These are phyloP conservation scores for Chrysodeixis includens DNA, from an alignment of 2,888 invertebrate genomes.

Conservation along the genomic window DNA sequence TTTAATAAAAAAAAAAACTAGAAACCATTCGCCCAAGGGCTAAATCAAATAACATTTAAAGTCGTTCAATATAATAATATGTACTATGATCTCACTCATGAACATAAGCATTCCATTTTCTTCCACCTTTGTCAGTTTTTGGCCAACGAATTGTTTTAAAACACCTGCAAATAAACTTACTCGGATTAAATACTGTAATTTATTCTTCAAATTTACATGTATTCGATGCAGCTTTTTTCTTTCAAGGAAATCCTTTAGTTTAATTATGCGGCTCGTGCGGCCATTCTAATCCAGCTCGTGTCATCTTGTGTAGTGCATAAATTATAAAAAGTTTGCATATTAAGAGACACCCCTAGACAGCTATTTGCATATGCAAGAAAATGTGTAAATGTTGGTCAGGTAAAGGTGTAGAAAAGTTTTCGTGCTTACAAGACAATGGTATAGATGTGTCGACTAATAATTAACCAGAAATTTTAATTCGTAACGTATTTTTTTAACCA, in stretches of 20 bases:
- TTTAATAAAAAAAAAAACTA: too few species aligned
- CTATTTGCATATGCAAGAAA: conserved; percentile 59
- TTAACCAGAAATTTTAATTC: too few species aligned
- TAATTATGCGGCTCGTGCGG: conserved; percentile 23
- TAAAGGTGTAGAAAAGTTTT: neutral
- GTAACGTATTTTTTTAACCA: too few species aligned
- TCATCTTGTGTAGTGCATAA: conserved; percentile 54
- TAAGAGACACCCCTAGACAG: conserved; percentile 26
- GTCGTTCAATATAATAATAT: too few species aligned
- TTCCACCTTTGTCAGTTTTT: too few species aligned
- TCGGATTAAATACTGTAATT: neutral
- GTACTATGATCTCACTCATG: too few species aligned
- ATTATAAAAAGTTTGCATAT: conserved; percentile 60
- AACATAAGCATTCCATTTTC: too few species aligned
- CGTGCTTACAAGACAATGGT: too few species aligned
- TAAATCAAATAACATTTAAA: too few species aligned
- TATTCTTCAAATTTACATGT: neutral
- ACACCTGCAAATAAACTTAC: neutral
- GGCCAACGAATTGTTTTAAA: too few species aligned
- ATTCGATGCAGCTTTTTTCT: neutral
- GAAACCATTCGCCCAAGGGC: too few species aligned
- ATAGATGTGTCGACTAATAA: too few species aligned
- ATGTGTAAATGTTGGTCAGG: conserved; percentile 7
- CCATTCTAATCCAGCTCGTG: conserved; percentile 11
- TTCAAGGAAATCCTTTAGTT: neutral